These are phyloP conservation scores for Malthinus flaveolus DNA, from an alignment of 2,888 invertebrate species.

Conservation along the genomic window DNA sequence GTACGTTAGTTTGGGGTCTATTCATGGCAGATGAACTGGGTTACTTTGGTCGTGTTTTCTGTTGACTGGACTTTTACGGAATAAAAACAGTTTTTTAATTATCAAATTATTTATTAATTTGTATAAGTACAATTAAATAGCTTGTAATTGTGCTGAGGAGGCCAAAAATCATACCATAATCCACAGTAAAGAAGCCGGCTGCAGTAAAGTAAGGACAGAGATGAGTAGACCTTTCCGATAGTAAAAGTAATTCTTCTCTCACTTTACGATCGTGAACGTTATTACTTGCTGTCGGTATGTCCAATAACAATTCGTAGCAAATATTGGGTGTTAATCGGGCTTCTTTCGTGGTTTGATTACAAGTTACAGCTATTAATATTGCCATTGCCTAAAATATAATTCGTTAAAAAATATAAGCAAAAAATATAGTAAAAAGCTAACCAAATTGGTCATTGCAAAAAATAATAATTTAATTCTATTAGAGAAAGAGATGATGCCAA, in stretches of 20 bases:
- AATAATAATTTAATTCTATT: too few relatives aligned
- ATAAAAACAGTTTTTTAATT: too few relatives aligned
- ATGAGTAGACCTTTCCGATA: slow-evolving; percentile 20
- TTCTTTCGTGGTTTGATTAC: slow-evolving; percentile 10
- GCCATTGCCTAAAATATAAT: background rate
- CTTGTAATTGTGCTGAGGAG: slow-evolving; percentile 22
- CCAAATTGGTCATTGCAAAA: too few relatives aligned
- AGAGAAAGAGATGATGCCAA: too few relatives aligned
- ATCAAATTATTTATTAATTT: slow-evolving; percentile 15
- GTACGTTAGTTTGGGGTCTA: too few relatives aligned
- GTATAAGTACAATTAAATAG: slow-evolving; percentile 28
- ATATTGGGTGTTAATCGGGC: slow-evolving; percentile 27
- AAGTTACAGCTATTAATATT: background rate
- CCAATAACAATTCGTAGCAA: slow-evolving; percentile 30
- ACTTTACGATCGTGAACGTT: slow-evolving; percentile 10
- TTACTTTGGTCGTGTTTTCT: too few relatives aligned
- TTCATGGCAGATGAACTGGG: too few relatives aligned
- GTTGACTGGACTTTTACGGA: too few relatives aligned
- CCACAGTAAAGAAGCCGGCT: slow-evolving; percentile 25
- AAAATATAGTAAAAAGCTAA: too few relatives aligned
- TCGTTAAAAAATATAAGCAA: too few relatives aligned
- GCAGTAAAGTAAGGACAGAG: slow-evolving; percentile 20
- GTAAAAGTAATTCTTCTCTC: slow-evolving; percentile 16
- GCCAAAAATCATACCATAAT: slow-evolving; percentile 22
- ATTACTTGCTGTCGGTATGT: slow-evolving; percentile 16